Evolutionary conservation across 2,797 vertebrate genomes (phyloP), one percentile per base, ranked within the genome.

Genomic region (Sciurus carolinensis): DNA sequence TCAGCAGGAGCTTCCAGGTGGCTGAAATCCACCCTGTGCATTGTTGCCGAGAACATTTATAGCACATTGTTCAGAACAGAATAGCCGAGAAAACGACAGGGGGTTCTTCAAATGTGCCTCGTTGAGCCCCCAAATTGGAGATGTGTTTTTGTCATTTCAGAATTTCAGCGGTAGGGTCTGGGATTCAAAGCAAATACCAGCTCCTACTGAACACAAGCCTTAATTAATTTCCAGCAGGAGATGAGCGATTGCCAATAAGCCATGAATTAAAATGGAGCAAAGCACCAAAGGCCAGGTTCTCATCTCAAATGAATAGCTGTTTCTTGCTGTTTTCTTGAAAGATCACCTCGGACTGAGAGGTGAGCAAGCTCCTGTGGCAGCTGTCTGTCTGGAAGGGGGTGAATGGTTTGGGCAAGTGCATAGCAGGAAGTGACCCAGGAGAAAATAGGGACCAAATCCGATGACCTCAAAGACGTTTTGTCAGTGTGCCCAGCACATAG

Each of bases 21-120:
- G 88, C 90, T 97, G 81, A 96, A 91, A 97, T 96, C 67, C 50
- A 97, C 83, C 44, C 44, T n/a, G 86, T 17, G 30, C 83, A 91
- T 97, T 96, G 95, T 97, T 77, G 80, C 92, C 4, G 8, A 90
- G 95, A 91, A 95, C 92, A 97, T 97, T 98, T 97, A 97, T 97
- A 98, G 97, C 81, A 86, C 95, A 96, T 97, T 98, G 97, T 97
- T 97, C 95, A 44, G 92, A 90, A 85, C 12, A 97, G 93, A 97
- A 97, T 94, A 94, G 93, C 93, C 5, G 62, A 79, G 62, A 79
- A 91, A 89, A 59, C 92, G 0, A 96, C 93, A 91, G 96, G 96
- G 94, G 79, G 62, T 86, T 89, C 92, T 96, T 97, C 87, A 92
- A 75, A 91, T 95, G 76, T 88, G 90, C 85, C 50, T 97, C 87